A percentile compares a stretch with the other conserved stretches of the same genome.
These are phyloP conservation scores for Platycheirus rosarum DNA, from an alignment of 2,888 invertebrate species.

Conservation along the genomic window DNA sequence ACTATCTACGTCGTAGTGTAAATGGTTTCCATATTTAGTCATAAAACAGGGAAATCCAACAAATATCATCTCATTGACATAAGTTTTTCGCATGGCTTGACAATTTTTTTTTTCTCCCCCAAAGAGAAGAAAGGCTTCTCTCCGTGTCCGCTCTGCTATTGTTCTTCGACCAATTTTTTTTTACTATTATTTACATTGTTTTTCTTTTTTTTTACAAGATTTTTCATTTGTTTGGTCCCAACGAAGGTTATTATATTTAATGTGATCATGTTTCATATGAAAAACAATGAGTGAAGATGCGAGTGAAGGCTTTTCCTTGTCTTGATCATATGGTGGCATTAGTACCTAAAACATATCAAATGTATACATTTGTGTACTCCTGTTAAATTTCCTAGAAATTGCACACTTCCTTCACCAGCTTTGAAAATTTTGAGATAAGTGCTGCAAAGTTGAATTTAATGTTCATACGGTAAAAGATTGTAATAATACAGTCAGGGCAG, in stretches of 20 bases:
- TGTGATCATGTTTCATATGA: conserved; percentile 58
- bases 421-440: no score
- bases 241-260: conserved; percentile 54
- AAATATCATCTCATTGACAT: conserved; percentile 53
- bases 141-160: conserved; percentile 34
- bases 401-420: conserved; percentile 5
- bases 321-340: conserved; percentile 8
- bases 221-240: conserved; percentile 37
- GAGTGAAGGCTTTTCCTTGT: conserved; percentile 62
- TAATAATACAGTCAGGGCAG: no score
- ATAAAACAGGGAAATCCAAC: conserved; percentile 54
- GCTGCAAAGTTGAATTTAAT: no score
- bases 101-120: conserved; percentile 50
- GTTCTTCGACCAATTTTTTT: conserved; percentile 36
- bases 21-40: conserved; percentile 61
- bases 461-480: no score
- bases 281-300: conserved; percentile 40
- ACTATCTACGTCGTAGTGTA: conserved; percentile 11
- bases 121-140: conserved; percentile 40
- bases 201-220: conserved; percentile 28
- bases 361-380: conserved; percentile 1
- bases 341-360: no score
- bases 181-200: conserved; percentile 31
- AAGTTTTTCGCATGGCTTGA: conserved; percentile 61
- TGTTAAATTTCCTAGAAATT: conserved; percentile 18